Base-by-base conservation (phyloP, 2,797 vertebrate genomes). In the Anolis apletophallus region DNA sequence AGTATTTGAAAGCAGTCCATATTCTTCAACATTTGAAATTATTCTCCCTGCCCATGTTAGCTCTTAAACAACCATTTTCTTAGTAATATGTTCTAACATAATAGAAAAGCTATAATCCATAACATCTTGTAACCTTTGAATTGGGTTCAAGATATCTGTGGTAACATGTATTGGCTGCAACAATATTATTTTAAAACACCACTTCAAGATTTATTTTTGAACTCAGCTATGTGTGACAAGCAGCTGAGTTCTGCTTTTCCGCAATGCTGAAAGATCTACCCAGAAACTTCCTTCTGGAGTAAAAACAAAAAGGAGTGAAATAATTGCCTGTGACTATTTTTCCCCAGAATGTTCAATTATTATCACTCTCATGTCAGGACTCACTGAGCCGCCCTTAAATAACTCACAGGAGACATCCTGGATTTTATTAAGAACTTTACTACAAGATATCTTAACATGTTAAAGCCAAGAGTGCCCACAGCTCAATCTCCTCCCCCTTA, bases 91-190 rank as follows among this genome's bases (percentile, higher is more conserved):
- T 29, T 9, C 57, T 75, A 84, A 76, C 19, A 64, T 84, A 23
- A 55, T 77, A 34, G 17, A 12, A 69, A 34, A 72, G 14, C 32
- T 61, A 40, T 40, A 82, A 71, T 34, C 29, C 59, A 7, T 50
- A 81, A 50, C 61, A 84, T 67, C 19, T 5, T 72, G 36, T 76
- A 52, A 84, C 9, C 83, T 84, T 54, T 75, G 32, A 52, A 64
- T 23, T 76, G 54, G 32, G 69, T 68, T 81, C 64, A 68, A 34
- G 80, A 17, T 14, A 29, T 21, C 16, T 57, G 21, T 21, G 67
- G 29, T 40, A 67, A 8, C 32, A 32, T 77, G 61, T 76, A 67
- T 26, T 57, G 55, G 34, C 26, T 84, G n/a, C 54, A 76, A 52
- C 9, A 34, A 54, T 36, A 26, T 68, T 17, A 34, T 34, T 77